Evolutionary conservation across 2,888 invertebrate species (phyloP), one percentile per base, ranked within the genome.

Genomic region (Epinotia ramella): DNA sequence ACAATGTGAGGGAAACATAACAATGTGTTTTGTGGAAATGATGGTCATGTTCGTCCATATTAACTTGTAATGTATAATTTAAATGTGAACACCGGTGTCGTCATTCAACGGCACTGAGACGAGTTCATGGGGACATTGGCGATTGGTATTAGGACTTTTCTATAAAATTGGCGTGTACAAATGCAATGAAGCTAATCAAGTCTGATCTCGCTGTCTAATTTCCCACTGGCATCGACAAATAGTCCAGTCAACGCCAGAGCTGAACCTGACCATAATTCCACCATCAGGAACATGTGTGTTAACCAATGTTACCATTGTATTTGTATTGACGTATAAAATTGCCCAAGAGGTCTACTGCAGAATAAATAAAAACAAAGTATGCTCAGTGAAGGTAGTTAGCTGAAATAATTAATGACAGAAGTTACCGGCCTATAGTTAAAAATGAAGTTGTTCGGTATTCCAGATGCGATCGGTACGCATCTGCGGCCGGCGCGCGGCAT

Each of bases 401-500:
- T 40, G 2, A 40, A 40, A 40, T 33, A 33, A 33, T 33, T 64
- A 76, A 67, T 12, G 63, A 72, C 53, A 40, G 20, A 60, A 33
- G 40, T 62, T 79, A 89, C 89, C 87, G 88, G 88, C 88, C 81
- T 73, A 79, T 83, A 84, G 84, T 88, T 88, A 85, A 87, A 89
- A 88, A 88, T 88, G 86, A 84, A 87, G 84, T 88, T 87, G 85
- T 89, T 86, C 84, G 84, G 85, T 83, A 82, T 83, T 83, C 84
- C 87, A 88, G 86, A 88, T 88, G 88, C 81, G 84, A 84, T 85
- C 83, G 83, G 82, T 84, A 80, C 77, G 85, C 85, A 85, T 85
- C 82, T 84, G 83, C 56, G 46, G 46, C 68, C 80, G 77, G 78
- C 77, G 72, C 81, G 78, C 80, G 80, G 81, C 89, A 89, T 90